Percentiles rank a stretch among this genome's conserved stretches.
Conservation (phyloP, 2,797 vertebrate genomes). For the Prunella strophiata region DNA sequence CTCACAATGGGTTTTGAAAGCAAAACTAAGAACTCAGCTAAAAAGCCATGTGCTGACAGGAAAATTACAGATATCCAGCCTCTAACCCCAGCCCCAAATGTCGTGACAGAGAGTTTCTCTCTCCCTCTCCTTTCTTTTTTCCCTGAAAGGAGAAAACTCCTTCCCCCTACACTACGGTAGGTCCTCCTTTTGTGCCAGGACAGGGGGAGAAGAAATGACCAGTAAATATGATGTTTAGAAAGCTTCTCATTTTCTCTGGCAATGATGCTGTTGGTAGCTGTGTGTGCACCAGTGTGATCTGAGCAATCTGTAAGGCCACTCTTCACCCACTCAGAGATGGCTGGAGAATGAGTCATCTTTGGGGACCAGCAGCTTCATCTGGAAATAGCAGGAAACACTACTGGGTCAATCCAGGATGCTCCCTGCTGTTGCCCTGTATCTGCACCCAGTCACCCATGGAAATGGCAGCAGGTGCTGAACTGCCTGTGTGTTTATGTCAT, state of each 20-base stretch:
- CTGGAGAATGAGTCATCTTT: background rate
- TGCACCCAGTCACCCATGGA: accelerated
- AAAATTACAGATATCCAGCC: background rate
- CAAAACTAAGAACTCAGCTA: background rate
- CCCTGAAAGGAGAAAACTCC: background rate
- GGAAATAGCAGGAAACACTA: background rate
- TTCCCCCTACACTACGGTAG: background rate
- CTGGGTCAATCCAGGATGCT: background rate
- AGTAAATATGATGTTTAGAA: background rate
- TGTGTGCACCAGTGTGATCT: background rate
- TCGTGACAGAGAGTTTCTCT: background rate
- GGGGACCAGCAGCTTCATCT: background rate
- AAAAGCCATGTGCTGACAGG: background rate
- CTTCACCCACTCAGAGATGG: background rate
- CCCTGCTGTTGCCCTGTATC: background rate
- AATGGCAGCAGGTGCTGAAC: background rate
- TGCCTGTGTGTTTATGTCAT: background rate
- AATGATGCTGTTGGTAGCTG: background rate
- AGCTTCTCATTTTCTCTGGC: background rate
- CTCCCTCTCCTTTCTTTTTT: background rate
- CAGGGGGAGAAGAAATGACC: background rate
- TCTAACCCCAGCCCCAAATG: background rate
- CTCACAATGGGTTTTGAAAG: background rate
- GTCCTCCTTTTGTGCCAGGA: background rate
- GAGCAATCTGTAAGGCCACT: background rate